phyloP scores from a whole-genome alignment of 2,888 invertebrate species.

The Napeogenes inachia region DNA sequence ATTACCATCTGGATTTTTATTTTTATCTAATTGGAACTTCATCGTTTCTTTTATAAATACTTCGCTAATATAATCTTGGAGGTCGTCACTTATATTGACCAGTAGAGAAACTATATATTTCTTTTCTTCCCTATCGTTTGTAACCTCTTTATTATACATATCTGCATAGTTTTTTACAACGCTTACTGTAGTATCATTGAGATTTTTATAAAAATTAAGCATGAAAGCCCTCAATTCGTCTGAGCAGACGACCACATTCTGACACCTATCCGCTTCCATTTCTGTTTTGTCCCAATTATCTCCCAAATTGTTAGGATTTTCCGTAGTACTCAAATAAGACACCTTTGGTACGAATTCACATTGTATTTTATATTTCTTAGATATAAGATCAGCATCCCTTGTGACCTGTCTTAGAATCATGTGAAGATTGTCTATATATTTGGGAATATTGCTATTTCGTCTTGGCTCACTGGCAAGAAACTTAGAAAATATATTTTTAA shows the following conservation, averaged over 20 bases:
- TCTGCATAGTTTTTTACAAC: slow-evolving; percentile 50
- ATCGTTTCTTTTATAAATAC: slow-evolving; percentile 38
- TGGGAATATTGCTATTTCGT: slow-evolving; percentile 29
- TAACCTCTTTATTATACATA: slow-evolving; percentile 53
- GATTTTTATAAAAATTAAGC: slow-evolving; percentile 39
- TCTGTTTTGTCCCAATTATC: slow-evolving; percentile 13
- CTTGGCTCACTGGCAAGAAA: slow-evolving; percentile 23
- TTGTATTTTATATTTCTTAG: slow-evolving; percentile 41
- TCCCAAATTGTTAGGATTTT: slow-evolving; percentile 21
- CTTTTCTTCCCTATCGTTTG: slow-evolving; percentile 38
- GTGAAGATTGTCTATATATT: slow-evolving; percentile 39
- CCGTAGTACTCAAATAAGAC: background rate
- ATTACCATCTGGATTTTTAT: slow-evolving; percentile 40
- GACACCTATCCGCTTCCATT: slow-evolving; percentile 34
- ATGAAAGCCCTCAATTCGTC: slow-evolving; percentile 48
- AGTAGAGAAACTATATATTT: slow-evolving; percentile 37
- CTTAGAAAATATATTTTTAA: slow-evolving; percentile 35
- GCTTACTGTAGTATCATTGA: slow-evolving; percentile 49
- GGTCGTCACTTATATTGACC: slow-evolving; percentile 31
- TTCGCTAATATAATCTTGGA: slow-evolving; percentile 36
- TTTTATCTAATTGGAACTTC: slow-evolving; percentile 39
- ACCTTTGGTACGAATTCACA: slow-evolving; percentile 38
- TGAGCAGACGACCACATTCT: slow-evolving; percentile 47
- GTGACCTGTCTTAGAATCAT: slow-evolving; percentile 39
- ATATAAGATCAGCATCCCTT: slow-evolving; percentile 36